Percentiles rank a stretch among this genome's conserved stretches.
phyloP scores from a whole-genome alignment of 2,113 vertebrate species.

The Trematomus loennbergii region DNA sequence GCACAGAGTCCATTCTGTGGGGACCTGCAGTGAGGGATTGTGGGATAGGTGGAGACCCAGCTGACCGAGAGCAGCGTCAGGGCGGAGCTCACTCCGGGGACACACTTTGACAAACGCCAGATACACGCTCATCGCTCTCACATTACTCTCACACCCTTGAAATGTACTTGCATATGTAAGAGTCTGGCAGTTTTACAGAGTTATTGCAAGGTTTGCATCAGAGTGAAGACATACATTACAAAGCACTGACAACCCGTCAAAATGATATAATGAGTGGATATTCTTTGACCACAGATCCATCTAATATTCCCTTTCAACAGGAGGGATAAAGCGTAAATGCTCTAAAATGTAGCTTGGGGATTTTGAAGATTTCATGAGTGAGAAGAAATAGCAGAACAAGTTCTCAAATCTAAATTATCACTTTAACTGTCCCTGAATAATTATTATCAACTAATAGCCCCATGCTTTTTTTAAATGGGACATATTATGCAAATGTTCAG shows the following conservation, averaged over 20 bases:
- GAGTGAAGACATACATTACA: background rate
- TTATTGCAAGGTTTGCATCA: constrained; percentile 17
- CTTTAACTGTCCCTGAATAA: background rate
- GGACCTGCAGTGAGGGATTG: constrained; percentile 61
- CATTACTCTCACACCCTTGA: constrained; percentile 33
- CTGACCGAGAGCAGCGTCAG: constrained; percentile 55
- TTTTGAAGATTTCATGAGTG: background rate
- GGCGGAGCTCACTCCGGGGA: constrained; percentile 66
- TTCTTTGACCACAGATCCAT: background rate
- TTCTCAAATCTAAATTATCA: background rate
- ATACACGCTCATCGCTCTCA: background rate
- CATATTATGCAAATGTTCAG: too few species aligned
- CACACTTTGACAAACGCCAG: constrained; percentile 5
- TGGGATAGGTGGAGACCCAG: constrained; percentile 70
- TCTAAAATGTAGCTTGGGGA: background rate
- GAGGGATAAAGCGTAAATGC: background rate
- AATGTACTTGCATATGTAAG: background rate
- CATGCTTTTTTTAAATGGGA: too few species aligned
- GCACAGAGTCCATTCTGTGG: constrained; percentile 51
- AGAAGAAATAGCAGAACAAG: background rate
- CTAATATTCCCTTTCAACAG: background rate
- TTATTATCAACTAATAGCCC: too few species aligned
- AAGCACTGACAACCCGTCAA: background rate
- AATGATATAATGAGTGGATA: background rate
- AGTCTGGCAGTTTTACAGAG: constrained; percentile 8